Evolutionary conservation across 2,888 invertebrate genomes (phyloP), one percentile per base, ranked within the genome.

Genomic region (Pemphredon lugubris): DNA sequence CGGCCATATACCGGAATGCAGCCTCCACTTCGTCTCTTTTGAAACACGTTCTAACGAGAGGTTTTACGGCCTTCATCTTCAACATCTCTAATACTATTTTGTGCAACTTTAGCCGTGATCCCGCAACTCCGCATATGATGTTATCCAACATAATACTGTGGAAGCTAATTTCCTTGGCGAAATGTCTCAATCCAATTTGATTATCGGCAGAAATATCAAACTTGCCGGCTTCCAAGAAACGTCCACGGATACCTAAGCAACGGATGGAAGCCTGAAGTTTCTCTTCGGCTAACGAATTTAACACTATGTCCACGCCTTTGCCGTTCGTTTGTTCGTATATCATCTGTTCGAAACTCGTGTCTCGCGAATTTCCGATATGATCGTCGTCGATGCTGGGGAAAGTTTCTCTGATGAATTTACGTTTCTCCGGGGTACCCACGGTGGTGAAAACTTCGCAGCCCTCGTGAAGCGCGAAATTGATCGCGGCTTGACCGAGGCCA

Each of bases 271-370:
- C 95, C 83, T 93, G 92, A 0, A 98, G 91, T 89, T 98, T 98
- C 44, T 98, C 98, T 84, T 97, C 98, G 0, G 98, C 94, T 42
- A 99, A 97, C 90, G 11, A 98, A 60, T 99, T 99, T 6, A 99
- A 91, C 0, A 98, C 95, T 55, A 98, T 90, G 85, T 99, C 96
- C 0, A 99, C 98, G 34, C 98, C 98, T 79, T 92, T 92, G 9
- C 98, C 98, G 5, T 94, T 92, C 0, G 98, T 98, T 83, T 94
- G 92, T 47, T 91, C 91, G 80, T 94, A 92, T 58, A 99, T 92
- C 93, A 97, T 94, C 75, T 94, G 92, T 88, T 98, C 98, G 88
- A 99, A 99, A 0, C 94, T 93, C 0, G 94, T 92, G 86, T 97
- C 95, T 81, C 97, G 93, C 6, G 98, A 96, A 89, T 97, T 96